A percentile compares a stretch with the other conserved stretches of the same genome.
Conservation (phyloP, 1,140 invertebrate species). For the Papilio polytes region DNA sequence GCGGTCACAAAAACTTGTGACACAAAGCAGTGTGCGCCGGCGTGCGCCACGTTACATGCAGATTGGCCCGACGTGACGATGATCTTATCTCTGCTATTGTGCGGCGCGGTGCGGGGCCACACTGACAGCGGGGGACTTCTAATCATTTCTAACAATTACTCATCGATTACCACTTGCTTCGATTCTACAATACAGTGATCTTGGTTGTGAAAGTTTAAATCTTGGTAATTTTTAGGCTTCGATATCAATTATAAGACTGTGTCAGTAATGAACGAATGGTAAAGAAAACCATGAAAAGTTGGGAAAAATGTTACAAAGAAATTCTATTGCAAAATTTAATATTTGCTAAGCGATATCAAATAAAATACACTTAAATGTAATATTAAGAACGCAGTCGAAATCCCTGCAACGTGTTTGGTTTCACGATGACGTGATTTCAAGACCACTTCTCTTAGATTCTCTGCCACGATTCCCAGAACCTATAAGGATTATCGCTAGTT, state of each 20-base stretch:
- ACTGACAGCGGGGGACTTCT: constrained; percentile 15
- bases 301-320: no score
- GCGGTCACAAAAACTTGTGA: constrained; percentile 22
- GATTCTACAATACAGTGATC: not conserved
- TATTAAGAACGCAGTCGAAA: constrained; percentile 4
- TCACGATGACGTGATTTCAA: constrained; percentile 19
- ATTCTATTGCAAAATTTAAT: not conserved
- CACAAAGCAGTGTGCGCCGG: constrained; percentile 39
- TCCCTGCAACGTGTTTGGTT: constrained; percentile 20
- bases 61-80: constrained; percentile 55
- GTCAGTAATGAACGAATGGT: not conserved
- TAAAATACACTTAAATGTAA: constrained; percentile 2
- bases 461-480: constrained; percentile 17
- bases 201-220: not conserved
- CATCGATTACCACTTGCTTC: constrained; percentile 8
- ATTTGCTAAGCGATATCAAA: not conserved
- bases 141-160: constrained; percentile 18
- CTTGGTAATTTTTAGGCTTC: not conserved
- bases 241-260: not conserved
- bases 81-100: constrained; percentile 47
- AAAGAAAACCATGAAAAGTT: not conserved
- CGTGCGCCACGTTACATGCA: constrained; percentile 54
- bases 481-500: constrained; percentile 33
- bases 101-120: constrained; percentile 16
- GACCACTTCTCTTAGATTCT: not conserved